A percentile compares a stretch with the other conserved stretches of the same genome.
phyloP scores from a whole-genome alignment of 2,888 invertebrate species.

The Volucella inflata region DNA sequence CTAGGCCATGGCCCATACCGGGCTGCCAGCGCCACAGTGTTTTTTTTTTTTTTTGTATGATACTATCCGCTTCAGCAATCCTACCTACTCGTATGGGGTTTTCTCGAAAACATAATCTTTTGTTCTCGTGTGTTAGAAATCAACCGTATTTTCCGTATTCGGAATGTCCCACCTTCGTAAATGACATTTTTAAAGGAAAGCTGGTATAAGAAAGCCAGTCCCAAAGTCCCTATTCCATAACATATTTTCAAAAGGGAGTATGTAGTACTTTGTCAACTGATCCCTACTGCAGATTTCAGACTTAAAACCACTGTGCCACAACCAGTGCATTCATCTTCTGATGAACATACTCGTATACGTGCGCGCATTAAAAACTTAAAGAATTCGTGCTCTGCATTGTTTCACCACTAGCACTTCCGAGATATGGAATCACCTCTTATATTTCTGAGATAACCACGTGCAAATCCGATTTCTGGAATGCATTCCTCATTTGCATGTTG shows the following conservation, averaged over 20 bases:
- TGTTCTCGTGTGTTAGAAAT: background rate
- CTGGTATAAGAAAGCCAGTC: background rate
- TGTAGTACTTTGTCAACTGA: background rate
- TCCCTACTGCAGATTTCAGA: background rate
- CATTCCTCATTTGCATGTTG: constrained; percentile 61
- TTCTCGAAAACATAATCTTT: no score
- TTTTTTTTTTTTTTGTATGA: no score
- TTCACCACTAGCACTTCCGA: constrained; percentile 21
- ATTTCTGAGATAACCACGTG: constrained; percentile 51
- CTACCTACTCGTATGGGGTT: no score
- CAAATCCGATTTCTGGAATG: constrained; percentile 56
- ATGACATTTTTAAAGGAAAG: background rate
- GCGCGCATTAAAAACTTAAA: constrained; percentile 40
- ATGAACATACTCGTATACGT: constrained; percentile 51
- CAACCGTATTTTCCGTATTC: background rate
- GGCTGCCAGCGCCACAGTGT: no score
- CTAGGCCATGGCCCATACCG: no score
- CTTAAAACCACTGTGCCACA: constrained; percentile 25
- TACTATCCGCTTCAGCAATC: no score
- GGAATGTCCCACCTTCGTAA: background rate
- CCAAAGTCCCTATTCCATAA: background rate
- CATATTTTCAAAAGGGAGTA: background rate
- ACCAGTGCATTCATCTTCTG: constrained; percentile 24
- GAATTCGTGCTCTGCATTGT: constrained; percentile 43
- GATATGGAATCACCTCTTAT: constrained; percentile 26